A percentile compares a stretch with the other conserved stretches of the same genome.
Evolutionary conservation across 2,113 vertebrate species (phyloP).

Genomic region (Cochlearius cochlearius): DNA sequence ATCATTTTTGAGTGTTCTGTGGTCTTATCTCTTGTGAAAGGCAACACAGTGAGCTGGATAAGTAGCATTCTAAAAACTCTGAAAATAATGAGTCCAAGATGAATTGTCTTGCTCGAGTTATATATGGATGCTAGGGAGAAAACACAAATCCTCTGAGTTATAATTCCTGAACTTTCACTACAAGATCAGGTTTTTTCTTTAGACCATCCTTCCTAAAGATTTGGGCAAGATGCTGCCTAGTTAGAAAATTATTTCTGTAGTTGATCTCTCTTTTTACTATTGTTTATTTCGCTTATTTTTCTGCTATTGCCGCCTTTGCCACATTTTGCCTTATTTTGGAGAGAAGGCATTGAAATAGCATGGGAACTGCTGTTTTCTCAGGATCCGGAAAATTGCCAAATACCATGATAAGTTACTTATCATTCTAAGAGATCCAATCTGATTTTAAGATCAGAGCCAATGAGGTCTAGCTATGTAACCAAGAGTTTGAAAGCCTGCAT

Average conservation of each 20-base stretch:
- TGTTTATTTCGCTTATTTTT: neutral
- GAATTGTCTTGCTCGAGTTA: neutral
- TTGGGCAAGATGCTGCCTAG: neutral
- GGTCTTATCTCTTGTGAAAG: neutral
- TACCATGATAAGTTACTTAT: neutral
- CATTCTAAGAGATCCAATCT: neutral
- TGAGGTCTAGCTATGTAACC: neutral
- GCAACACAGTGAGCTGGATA: neutral
- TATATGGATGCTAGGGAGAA: neutral
- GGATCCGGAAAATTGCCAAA: neutral
- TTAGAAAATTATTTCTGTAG: neutral
- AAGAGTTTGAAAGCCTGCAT: neutral
- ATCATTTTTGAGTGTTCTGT: neutral
- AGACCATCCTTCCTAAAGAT: neutral
- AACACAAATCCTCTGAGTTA: neutral
- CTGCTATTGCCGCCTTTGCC: neutral
- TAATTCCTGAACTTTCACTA: neutral
- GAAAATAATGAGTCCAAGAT: neutral
- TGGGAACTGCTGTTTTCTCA: neutral
- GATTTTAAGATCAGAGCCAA: neutral
- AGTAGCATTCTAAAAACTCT: neutral
- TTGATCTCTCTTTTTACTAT: neutral
- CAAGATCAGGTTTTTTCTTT: neutral
- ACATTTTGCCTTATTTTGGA: neutral
- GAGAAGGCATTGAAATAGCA: neutral